Conservation (phyloP, 1,140 invertebrate species). For the Lucilia sericata region DNA sequence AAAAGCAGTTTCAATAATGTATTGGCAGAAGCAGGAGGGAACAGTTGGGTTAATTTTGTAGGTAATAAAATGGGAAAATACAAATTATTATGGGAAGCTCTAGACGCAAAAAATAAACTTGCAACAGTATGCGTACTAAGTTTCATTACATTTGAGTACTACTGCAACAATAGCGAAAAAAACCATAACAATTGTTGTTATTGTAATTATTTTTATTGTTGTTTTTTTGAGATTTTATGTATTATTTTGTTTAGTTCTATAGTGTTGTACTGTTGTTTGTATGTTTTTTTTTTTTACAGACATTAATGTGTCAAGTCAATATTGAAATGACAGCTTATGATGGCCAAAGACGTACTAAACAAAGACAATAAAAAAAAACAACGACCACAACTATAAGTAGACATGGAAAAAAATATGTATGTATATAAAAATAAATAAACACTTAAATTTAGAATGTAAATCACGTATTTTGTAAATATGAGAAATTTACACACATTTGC, state of each 20-base stretch:
- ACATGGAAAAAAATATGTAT: background rate
- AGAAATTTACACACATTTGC: background rate
- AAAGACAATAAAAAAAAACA: slow-evolving; percentile 12
- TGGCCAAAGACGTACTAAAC: slow-evolving; percentile 15
- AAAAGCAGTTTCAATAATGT: too few relatives aligned
- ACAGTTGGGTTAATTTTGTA: too few relatives aligned
- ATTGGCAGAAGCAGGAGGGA: too few relatives aligned
- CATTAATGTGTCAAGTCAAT: slow-evolving; percentile 39
- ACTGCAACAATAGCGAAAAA: background rate
- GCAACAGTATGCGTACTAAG: too few relatives aligned
- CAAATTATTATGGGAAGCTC: slow-evolving; percentile 16
- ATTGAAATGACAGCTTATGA: slow-evolving; percentile 36
- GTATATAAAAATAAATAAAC: background rate
- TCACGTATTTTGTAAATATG: slow-evolving; percentile 31
- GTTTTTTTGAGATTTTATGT: too few relatives aligned
- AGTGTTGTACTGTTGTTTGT: background rate
- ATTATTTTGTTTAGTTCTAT: background rate
- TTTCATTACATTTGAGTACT: background rate
- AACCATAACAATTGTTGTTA: background rate
- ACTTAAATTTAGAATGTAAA: slow-evolving; percentile 33
- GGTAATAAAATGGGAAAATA: background rate
- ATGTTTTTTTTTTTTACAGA: background rate
- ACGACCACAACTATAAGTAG: background rate
- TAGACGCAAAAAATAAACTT: background rate
- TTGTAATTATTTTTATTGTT: background rate